Percentiles rank a stretch among this genome's conserved stretches.
These are phyloP conservation scores for Melanocharis versteri DNA, from an alignment of 2,113 vertebrate genomes.

Conservation along the genomic window DNA sequence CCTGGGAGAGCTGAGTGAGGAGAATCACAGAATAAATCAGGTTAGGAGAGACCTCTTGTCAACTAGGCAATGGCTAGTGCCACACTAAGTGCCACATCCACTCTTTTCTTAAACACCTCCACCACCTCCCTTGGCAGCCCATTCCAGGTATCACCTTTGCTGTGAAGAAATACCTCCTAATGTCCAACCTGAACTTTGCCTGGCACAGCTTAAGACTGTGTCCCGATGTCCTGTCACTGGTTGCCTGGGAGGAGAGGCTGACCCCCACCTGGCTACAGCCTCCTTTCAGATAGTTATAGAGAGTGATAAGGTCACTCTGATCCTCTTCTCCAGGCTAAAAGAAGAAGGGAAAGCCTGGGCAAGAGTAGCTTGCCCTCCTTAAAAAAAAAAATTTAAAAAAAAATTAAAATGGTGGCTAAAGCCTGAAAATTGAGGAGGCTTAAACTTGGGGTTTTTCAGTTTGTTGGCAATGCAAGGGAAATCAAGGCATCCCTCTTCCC, in stretches of 20 bases:
- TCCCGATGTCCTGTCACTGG: not conserved
- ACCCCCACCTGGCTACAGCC: not conserved
- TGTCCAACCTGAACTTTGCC: not conserved
- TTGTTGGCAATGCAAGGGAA: not conserved
- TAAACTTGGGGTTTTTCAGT: rapidly evolving
- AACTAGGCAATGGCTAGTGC: not conserved
- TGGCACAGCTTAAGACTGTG: not conserved
- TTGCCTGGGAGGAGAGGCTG: not conserved
- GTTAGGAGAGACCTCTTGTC: not conserved
- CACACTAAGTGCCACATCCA: not conserved
- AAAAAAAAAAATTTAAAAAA: not conserved
- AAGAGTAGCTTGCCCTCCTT: not conserved
- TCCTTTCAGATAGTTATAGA: not conserved
- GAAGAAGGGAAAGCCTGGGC: not conserved
- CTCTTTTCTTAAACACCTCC: not conserved
- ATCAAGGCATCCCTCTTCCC: not conserved
- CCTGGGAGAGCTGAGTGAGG: not conserved
- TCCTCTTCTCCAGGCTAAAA: not conserved
- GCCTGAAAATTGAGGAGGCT: rapidly evolving
- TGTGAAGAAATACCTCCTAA: not conserved
- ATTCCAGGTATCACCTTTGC: not conserved
- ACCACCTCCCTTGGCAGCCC: not conserved
- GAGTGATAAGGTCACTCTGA: not conserved
- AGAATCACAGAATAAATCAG: not conserved
- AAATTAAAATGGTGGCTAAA: not conserved